Evolutionary conservation across 2,113 vertebrate genomes (phyloP), one percentile per base, ranked within the genome.

Genomic region (Mormyrus lacerda): DNA sequence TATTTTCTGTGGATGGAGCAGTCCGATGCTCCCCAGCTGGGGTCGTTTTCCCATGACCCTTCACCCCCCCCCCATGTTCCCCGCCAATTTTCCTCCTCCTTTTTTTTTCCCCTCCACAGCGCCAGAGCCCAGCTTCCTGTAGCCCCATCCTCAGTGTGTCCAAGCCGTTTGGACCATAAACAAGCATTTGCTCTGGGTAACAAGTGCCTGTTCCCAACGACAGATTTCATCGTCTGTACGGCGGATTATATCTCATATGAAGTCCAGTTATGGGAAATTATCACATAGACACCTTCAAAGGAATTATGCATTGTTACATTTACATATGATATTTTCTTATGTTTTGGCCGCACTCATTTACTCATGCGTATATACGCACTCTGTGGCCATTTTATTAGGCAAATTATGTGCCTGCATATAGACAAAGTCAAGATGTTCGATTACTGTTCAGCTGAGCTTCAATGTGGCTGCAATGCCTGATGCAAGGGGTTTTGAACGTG

Each of bases 41-140:
- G 86, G 27, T 58, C 86, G 13, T 19, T 55, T 87, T 87, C 86
- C 86, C 86, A 87, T 87, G 86, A 87, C 86, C 86, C 51, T n/a
- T 85, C 84, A 85, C 84, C 47, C 47, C n/a, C 31, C 48, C 13
- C 4, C 85, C 85, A 45, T 48, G n/a, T 47, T 86, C 84, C 84
- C 21, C 5, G 84, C 84, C 19, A n/a, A 35, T 76, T 76, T 76
- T 76, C n/a, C 55, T n/a, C 10, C 58, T 21, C 3, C 8, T 3
- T n/a, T 69, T 69, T 69, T 61, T 65, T 69, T 69, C 31, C 2
- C 8, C 82, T n/a, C 21, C 10, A 2, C 85, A 50, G 27, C 21
- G 9, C 44, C 44, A 84, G 1, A n/a, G 44, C 39, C 39, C 82
- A 24, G 45, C 42, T 84, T 84, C 82, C 82, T 45, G 82, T 21